Conservation (phyloP, 1,140 invertebrate species). For the Drosophila suzukii region DNA sequence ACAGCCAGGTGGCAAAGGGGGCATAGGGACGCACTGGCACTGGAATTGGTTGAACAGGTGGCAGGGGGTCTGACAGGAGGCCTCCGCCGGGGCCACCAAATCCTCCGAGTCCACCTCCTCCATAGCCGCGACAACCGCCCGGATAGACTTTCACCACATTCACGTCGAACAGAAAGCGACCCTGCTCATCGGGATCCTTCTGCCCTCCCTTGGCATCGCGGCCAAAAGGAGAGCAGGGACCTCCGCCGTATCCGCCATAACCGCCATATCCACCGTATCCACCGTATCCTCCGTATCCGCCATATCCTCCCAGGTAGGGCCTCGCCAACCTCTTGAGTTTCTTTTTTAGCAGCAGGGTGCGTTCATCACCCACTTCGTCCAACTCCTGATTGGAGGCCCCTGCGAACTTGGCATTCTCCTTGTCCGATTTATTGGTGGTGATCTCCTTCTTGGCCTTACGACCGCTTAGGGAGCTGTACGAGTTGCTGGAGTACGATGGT, state of each 20-base stretch:
- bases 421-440: slow-evolving; percentile 57
- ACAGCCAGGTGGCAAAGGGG: slow-evolving; percentile 70
- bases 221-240: slow-evolving; percentile 66
- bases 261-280: slow-evolving; percentile 33
- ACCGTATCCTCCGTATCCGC: slow-evolving; percentile 31
- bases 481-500: slow-evolving; percentile 7
- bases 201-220: slow-evolving; percentile 56
- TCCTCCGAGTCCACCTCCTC: slow-evolving; percentile 41
- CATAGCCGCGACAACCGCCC: slow-evolving; percentile 57
- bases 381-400: slow-evolving; percentile 72
- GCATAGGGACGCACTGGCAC: slow-evolving; percentile 66
- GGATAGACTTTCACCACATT: slow-evolving; percentile 77
- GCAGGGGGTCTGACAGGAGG: slow-evolving; percentile 65
- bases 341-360: slow-evolving; percentile 64
- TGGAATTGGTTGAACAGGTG: slow-evolving; percentile 42
- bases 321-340: slow-evolving; percentile 59
- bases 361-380: slow-evolving; percentile 58
- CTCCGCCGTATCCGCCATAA: slow-evolving; percentile 41
- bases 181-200: slow-evolving; percentile 68
- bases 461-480: slow-evolving; percentile 21
- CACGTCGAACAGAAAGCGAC: slow-evolving; percentile 76
- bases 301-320: slow-evolving; percentile 39
- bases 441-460: slow-evolving; percentile 49
- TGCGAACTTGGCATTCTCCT: slow-evolving; percentile 77
- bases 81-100: slow-evolving; percentile 45